Evolutionary conservation across 2,797 vertebrate genomes (phyloP), one percentile per base, ranked within the genome.

Genomic region (Esox masquinongy): DNA sequence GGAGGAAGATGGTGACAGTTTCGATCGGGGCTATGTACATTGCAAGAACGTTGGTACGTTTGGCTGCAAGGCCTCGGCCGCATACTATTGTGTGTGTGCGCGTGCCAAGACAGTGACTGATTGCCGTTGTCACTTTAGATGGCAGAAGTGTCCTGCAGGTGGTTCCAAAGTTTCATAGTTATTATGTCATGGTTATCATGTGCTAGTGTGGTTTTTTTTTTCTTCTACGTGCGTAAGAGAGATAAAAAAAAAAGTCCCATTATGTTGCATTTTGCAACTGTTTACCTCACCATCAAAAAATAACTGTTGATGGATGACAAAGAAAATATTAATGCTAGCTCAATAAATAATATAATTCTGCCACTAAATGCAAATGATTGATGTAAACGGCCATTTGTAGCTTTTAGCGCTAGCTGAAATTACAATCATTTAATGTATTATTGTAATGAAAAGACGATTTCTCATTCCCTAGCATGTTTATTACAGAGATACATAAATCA

Each of bases 61-160:
- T 61, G 31, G n/a, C 51, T 39, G 31, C 19, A 26, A 9, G 29
- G 7, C 49, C 56, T 43, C 29, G 72, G 39, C 64, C 50, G n/a
- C 31, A 26, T 11, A 19, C 26, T 31, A 22, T 29, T 39, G 51
- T 47, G 39, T 43, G 72, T 73, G 77, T 61, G 72, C 47, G 24
- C 17, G 43, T 43, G 68, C 43, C 24, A 26, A 59, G n/a, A 43
- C 22, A 67, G 68, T 53, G 75, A 66, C 66, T 75, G 63, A 80
- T 73, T 6, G 29, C 68, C 72, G 79, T 74, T 74, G 61, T 77
- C 68, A 69, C 67, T 72, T 76, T 74, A 70, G 78, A 74, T 75
- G 49, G 17, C n/a, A n/a, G 70, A 19, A 72, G 43, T 78, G 68
- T 80, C 83, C 85, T 85, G 77, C 77, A 86, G 77, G 77, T 82